Percentiles rank a stretch among this genome's conserved stretches.
Conservation (phyloP, 2,797 vertebrate genomes). For the Neostethus bicornis region DNA sequence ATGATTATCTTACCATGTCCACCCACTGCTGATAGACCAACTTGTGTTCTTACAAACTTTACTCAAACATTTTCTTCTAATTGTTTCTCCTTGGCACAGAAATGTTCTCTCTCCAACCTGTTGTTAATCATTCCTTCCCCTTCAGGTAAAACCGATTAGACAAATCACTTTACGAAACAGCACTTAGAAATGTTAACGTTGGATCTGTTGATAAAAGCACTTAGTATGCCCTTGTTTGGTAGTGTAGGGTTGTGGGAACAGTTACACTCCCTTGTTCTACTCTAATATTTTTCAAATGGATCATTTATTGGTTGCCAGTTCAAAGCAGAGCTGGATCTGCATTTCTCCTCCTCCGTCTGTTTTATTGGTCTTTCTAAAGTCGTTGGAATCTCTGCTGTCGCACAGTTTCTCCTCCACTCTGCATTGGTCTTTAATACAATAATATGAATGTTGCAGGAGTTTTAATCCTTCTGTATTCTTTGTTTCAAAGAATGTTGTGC, state of each 20-base stretch:
- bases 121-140: constrained; percentile 18
- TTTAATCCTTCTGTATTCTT: constrained; percentile 93
- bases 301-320: constrained; percentile 37
- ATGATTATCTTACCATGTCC: too few species aligned
- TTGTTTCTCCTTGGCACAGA: constrained; percentile 8
- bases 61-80: too few species aligned
- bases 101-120: constrained; percentile 28
- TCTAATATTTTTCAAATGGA: constrained; percentile 15
- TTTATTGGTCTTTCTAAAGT: constrained; percentile 80
- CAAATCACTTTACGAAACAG: constrained; percentile 10
- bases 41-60: too few species aligned
- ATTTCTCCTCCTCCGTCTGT: constrained; percentile 36
- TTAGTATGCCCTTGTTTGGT: constrained; percentile 9
- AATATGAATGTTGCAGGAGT: constrained; percentile 98
- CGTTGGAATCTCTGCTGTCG: constrained; percentile 72
- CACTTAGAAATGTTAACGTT: constrained; percentile 7
- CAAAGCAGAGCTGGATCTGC: constrained; percentile 44
- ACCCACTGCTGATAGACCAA: too few species aligned
- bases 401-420: constrained; percentile 77
- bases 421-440: constrained; percentile 85
- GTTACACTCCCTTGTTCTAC: constrained; percentile 33
- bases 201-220: constrained; percentile 13
- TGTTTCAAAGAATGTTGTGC: constrained; percentile 99
- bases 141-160: constrained; percentile 36
- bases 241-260: constrained; percentile 4